Conservation (phyloP, 35 echinoderm and acorn worm genomes). For the Ophiothrix spiculata region DNA sequence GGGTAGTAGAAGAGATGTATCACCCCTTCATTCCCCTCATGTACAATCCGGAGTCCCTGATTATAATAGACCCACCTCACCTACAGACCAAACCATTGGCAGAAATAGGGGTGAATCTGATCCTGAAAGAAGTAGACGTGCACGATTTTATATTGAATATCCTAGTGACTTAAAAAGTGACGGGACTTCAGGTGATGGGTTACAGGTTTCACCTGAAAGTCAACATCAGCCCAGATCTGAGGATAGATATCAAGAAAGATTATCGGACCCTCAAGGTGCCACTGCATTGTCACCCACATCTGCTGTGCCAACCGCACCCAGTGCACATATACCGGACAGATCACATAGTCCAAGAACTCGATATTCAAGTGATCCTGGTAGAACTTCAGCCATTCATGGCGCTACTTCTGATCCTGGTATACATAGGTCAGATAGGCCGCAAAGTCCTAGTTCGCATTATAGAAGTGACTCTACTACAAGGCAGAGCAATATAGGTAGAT, state of each 20-base stretch:
- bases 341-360: too few species aligned
- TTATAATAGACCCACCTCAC: conserved; percentile 12
- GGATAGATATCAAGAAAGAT: background rate
- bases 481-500: background rate
- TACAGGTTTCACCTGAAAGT: background rate
- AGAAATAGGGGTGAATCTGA: background rate
- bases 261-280: background rate
- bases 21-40: conserved; percentile 17
- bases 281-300: too few species aligned
- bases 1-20: conserved; percentile 55
- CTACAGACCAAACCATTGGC: background rate
- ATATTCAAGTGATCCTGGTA: too few species aligned
- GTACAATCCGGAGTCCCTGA: conserved; percentile 55
- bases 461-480: background rate
- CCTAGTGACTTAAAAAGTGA: conserved; percentile 42
- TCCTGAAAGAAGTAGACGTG: conserved; percentile 11
- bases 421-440: background rate
- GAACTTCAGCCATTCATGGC: background rate
- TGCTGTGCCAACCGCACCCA: too few species aligned
- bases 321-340: too few species aligned
- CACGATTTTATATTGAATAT: conserved; percentile 35
- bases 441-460: background rate
- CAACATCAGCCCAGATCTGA: background rate
- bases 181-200: conserved; percentile 1
- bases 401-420: background rate